These are phyloP conservation scores for Hippocampus barbouri DNA, from an alignment of 2,113 vertebrate species.

Conservation along the genomic window DNA sequence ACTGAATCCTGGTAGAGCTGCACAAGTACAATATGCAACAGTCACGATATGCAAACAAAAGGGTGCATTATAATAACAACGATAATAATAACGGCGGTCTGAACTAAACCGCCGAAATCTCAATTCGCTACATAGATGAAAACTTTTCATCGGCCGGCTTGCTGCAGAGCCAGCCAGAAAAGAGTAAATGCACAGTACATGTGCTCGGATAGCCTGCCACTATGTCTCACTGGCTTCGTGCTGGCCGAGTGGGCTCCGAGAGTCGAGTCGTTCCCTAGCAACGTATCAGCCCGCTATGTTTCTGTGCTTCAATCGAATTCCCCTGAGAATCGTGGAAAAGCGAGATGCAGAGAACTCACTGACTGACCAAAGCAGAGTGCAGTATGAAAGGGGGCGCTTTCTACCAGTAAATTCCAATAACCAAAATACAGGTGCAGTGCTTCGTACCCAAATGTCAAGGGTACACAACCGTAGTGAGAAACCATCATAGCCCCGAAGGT, in stretches of 20 bases:
- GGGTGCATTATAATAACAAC: neutral
- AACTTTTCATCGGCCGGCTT: slow-evolving; percentile 10
- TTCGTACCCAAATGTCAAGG: too few relatives aligned
- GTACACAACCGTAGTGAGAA: too few relatives aligned
- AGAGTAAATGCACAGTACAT: slow-evolving; percentile 16
- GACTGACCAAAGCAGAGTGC: slow-evolving; percentile 5
- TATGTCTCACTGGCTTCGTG: slow-evolving; percentile 57
- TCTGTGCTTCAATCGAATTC: slow-evolving; percentile 54
- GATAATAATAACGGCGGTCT: too few relatives aligned
- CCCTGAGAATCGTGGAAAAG: slow-evolving; percentile 43
- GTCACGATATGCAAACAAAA: neutral
- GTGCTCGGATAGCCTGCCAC: slow-evolving; percentile 38
- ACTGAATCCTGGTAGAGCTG: too few relatives aligned
- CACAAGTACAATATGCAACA: neutral
- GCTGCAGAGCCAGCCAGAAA: slow-evolving; percentile 18
- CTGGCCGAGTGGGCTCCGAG: slow-evolving; percentile 63
- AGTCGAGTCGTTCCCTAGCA: slow-evolving; percentile 70
- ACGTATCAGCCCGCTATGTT: slow-evolving; percentile 54
- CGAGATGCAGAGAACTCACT: slow-evolving; percentile 13
- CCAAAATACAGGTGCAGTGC: too few relatives aligned
- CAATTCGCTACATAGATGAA: neutral
- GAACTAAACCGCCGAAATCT: neutral
- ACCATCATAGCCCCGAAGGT: too few relatives aligned
- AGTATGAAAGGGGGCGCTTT: neutral
- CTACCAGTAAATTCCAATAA: too few relatives aligned